Evolutionary conservation across 2,888 invertebrate genomes (phyloP), one percentile per base, ranked within the genome.

Genomic region (Heliconius aoede): DNA sequence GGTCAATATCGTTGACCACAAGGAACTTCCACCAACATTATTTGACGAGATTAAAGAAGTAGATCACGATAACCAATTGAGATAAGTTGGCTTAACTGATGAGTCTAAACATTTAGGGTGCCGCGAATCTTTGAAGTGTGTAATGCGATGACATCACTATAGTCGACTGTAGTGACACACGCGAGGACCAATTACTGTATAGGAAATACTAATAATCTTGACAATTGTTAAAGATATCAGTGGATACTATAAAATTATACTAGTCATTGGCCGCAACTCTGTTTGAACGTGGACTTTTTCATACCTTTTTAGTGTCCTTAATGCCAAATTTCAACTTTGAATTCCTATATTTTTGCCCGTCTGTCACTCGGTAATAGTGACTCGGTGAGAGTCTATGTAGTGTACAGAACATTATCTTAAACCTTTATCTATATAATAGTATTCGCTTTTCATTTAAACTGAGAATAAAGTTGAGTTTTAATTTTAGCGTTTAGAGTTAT

Each of bases 111-210:
- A 61, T 62, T 73, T 73, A 74, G 78, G 72, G 76, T 36, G 69
- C 78, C 79, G 78, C 79, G 78, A 76, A 58, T 69, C 72, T 72
- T 78, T 69, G 72, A 65, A 78, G 73, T 69, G 61, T 46, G 62
- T 76, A 46, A 67, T 7, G 30, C 67, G 72, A 60, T 76, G 75
- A 79, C 55, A 74, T 79, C 79, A 77, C 73, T 13, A 55, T 32
- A n/a, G n/a, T 3, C n/a, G 55, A 3, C 55, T 46, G 55, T 69
- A 60, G 21, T 28, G 51, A 40, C 74, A 68, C 11, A 58, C 55
- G 67, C 24, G 51, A 26, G 36, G 61, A 72, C 68, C 68, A 62
- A 36, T 73, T 60, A 32, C 51, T n/a, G 51, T 24, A 51, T 65
- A 69, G 51, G 55, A 69, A 30, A 55, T 55, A 46, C 4, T 15